A percentile compares a stretch with the other conserved stretches of the same genome.
Evolutionary conservation across 1,140 invertebrate genomes (phyloP).

Genomic region (Mamestra configurata): DNA sequence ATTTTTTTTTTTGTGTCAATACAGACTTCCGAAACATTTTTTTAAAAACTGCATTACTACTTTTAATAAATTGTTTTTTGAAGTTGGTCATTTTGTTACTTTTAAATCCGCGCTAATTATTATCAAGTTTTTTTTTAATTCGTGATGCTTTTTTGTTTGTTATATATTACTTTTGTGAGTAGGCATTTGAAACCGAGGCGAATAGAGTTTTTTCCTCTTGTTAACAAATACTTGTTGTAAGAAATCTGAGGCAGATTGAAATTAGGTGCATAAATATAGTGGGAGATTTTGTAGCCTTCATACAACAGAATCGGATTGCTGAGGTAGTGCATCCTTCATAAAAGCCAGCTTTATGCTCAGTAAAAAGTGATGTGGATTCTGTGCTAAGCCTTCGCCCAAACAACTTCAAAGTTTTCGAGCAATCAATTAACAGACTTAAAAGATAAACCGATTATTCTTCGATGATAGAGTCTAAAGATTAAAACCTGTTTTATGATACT

Average conservation of each 20-base stretch:
- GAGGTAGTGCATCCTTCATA: neutral
- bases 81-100: too few relatives aligned
- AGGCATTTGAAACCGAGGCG: too few relatives aligned
- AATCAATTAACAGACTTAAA: slow-evolving; percentile 34
- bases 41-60: too few relatives aligned
- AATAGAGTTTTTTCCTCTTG: too few relatives aligned
- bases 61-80: too few relatives aligned
- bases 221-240: neutral
- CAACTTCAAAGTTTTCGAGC: neutral
- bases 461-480: neutral
- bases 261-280: neutral
- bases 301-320: too few relatives aligned
- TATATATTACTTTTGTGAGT: too few relatives aligned
- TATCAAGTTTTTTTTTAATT: too few relatives aligned
- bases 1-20: too few relatives aligned
- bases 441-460: slow-evolving; percentile 35
- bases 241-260: neutral
- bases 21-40: too few relatives aligned
- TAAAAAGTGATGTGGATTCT: neutral
- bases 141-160: too few relatives aligned
- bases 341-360: neutral
- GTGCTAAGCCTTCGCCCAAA: neutral
- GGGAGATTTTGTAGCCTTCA: neutral
- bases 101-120: too few relatives aligned
- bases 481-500: slow-evolving; percentile 20